phyloP scores from a whole-genome alignment of 2,888 invertebrate genomes.

The Papilio gigon region DNA sequence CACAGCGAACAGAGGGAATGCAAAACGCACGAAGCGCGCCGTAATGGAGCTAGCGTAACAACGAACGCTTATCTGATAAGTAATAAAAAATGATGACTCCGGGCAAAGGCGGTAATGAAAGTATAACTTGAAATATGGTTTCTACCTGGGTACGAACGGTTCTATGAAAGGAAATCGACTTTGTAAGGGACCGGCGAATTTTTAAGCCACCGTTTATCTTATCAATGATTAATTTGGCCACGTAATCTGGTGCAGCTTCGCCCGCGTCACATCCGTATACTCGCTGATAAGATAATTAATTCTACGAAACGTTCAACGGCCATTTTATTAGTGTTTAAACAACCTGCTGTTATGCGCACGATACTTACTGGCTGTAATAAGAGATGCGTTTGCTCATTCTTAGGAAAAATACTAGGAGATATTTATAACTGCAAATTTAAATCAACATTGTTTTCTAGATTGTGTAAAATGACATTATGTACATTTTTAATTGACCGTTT shows the following conservation, averaged over 20 bases:
- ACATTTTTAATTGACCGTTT: too few species aligned
- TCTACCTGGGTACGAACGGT: constrained; percentile 18
- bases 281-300: constrained; percentile 71
- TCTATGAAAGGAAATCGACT: constrained; percentile 6
- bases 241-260: constrained; percentile 62
- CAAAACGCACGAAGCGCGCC: constrained; percentile 40
- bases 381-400: not conserved
- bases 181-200: constrained; percentile 34
- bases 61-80: constrained; percentile 30
- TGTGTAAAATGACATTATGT: not conserved
- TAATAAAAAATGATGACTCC: constrained; percentile 35
- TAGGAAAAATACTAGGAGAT: not conserved
- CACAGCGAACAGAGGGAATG: constrained; percentile 33
- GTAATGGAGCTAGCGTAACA: constrained; percentile 37
- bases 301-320: constrained; percentile 37
- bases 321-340: constrained; percentile 32
- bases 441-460: not conserved
- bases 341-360: constrained; percentile 5
- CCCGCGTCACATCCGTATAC: constrained; percentile 66
- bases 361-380: not conserved
- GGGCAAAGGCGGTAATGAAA: constrained; percentile 28
- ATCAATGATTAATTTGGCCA: constrained; percentile 71
- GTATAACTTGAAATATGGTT: constrained; percentile 14
- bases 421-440: not conserved
- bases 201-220: constrained; percentile 46